phyloP scores from a whole-genome alignment of 2,113 vertebrate species.

The Syrmaticus mikado region DNA sequence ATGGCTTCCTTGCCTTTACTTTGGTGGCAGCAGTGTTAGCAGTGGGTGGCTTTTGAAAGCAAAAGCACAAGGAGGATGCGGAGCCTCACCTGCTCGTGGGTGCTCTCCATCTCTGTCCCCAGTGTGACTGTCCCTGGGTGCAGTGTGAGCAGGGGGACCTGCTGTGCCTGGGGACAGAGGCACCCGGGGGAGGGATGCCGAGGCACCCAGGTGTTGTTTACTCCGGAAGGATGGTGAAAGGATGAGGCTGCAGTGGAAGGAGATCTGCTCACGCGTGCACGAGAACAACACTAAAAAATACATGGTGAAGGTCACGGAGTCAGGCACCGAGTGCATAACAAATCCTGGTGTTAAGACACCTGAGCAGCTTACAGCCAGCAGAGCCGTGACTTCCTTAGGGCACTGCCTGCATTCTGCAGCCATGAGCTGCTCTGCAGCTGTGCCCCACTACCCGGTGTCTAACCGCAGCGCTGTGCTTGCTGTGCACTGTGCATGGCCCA shows the following conservation, averaged over 20 bases:
- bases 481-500: not conserved
- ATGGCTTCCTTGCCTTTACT: not conserved
- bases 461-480: rapidly evolving
- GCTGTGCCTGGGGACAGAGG: not conserved
- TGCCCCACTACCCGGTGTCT: too few species aligned
- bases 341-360: constrained; percentile 27
- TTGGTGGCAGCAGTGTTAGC: rapidly evolving
- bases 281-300: not conserved
- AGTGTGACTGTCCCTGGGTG: not conserved
- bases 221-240: not conserved
- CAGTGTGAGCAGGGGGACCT: constrained; percentile 32
- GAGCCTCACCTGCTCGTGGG: not conserved
- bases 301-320: constrained; percentile 19
- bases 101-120: not conserved
- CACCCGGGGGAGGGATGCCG: not conserved
- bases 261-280: rapidly evolving
- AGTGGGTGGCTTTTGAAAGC: not conserved
- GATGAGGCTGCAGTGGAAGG: rapidly evolving
- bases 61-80: not conserved
- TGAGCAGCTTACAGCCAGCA: not conserved
- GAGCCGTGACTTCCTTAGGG: not conserved
- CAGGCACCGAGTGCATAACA: not conserved
- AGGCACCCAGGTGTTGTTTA: not conserved
- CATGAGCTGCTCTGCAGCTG: not conserved
- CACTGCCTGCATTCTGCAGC: not conserved